Evolutionary conservation across 2,113 vertebrate species (phyloP).

Genomic region (Microcebus tavaratra): DNA sequence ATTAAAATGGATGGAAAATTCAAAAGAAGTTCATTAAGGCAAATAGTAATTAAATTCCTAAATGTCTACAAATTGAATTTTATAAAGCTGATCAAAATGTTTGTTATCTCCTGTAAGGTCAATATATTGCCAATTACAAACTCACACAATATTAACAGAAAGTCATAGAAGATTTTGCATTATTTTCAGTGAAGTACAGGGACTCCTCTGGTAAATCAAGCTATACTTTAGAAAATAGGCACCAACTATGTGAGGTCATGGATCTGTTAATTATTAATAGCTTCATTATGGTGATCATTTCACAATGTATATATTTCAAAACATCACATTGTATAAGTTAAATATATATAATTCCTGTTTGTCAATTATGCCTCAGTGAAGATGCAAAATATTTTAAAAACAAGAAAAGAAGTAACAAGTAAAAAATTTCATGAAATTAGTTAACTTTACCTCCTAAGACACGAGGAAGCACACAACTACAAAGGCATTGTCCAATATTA

Average conservation of each 20-base stretch:
- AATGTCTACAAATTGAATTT: slow-evolving; percentile 43
- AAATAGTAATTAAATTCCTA: slow-evolving; percentile 50
- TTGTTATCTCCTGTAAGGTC: neutral
- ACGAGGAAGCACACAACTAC: neutral
- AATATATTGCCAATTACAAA: neutral
- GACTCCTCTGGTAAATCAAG: neutral
- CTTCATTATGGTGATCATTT: neutral
- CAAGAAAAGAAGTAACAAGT: neutral
- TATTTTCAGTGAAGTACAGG: neutral
- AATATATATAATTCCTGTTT: neutral
- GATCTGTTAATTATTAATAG: neutral
- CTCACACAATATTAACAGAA: neutral
- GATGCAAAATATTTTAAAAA: neutral
- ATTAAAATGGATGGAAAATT: slow-evolving; percentile 35
- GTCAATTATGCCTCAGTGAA: neutral
- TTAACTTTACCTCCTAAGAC: neutral
- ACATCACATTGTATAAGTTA: neutral
- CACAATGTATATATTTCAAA: neutral
- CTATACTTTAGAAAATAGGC: neutral
- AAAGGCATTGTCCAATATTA: neutral
- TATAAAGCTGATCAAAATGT: slow-evolving; percentile 7
- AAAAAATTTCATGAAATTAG: neutral
- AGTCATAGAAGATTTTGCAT: neutral
- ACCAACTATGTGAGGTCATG: neutral
- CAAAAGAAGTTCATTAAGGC: neutral